Evolutionary conservation across 2,113 vertebrate genomes (phyloP).

Genomic region (Upupa epops): DNA sequence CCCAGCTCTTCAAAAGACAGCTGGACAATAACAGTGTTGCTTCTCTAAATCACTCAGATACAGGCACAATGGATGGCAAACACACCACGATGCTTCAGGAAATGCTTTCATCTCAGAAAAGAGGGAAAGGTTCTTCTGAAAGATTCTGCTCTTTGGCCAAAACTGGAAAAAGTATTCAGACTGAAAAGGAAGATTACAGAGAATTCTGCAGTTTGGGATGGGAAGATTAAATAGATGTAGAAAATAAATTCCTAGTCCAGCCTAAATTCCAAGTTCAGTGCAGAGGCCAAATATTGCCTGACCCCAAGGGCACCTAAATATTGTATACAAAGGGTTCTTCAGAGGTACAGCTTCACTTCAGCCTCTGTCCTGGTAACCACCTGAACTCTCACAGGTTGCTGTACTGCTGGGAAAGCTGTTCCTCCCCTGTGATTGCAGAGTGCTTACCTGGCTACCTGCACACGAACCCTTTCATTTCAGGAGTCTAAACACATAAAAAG

Average conservation of each 20-base stretch:
- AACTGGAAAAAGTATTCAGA: background rate
- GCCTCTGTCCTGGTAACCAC: background rate
- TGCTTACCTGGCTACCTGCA: background rate
- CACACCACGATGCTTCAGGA: background rate
- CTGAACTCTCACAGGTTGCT: background rate
- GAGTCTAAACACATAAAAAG: background rate
- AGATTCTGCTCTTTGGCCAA: background rate
- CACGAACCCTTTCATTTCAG: background rate
- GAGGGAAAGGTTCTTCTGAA: background rate
- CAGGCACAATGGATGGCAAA: background rate
- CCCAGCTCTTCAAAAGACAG: background rate
- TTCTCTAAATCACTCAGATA: slow-evolving; percentile 8
- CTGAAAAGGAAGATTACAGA: background rate
- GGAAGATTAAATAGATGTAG: background rate
- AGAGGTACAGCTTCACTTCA: background rate
- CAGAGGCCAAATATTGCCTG: background rate
- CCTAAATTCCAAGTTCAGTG: background rate
- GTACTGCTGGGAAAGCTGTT: background rate
- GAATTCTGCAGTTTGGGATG: background rate
- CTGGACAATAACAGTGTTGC: background rate
- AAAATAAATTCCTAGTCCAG: background rate
- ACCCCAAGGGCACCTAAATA: background rate
- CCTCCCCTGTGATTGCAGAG: rapidly evolving
- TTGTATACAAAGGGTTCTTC: background rate
- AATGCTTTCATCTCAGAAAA: background rate